These are phyloP conservation scores for Eupithecia subumbrata DNA, from an alignment of 2,888 invertebrate species.

Conservation along the genomic window DNA sequence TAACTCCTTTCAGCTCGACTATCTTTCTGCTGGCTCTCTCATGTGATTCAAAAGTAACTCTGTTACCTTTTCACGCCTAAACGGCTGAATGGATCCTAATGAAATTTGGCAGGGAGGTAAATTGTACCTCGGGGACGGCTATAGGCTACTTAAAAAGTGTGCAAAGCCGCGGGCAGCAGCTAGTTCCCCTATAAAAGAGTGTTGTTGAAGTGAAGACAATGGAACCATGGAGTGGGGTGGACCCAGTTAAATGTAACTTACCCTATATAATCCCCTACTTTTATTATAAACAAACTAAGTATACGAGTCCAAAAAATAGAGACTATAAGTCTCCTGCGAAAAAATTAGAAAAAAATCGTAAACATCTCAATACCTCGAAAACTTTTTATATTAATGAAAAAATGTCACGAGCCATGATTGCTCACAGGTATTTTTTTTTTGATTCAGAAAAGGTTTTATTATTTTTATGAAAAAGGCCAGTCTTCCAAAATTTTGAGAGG, in stretches of 20 bases:
- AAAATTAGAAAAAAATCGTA: background rate
- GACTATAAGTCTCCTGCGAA: background rate
- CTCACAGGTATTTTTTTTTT: background rate
- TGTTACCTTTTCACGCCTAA: too few relatives aligned
- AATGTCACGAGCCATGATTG: background rate
- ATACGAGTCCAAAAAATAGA: background rate
- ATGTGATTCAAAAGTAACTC: too few relatives aligned
- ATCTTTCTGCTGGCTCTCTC: too few relatives aligned
- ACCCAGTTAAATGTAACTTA: background rate
- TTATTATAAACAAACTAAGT: background rate
- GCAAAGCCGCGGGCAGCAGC: too few relatives aligned
- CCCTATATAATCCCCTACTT: background rate
- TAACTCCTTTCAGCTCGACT: too few relatives aligned
- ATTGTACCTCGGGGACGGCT: too few relatives aligned
- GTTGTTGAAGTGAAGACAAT: background rate
- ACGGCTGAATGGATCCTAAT: too few relatives aligned
- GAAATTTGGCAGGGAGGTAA: too few relatives aligned
- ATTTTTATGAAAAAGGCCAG: background rate
- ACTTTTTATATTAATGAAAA: background rate
- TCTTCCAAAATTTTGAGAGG: too few relatives aligned
- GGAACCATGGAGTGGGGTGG: background rate
- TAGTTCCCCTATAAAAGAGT: background rate
- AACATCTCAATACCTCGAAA: background rate
- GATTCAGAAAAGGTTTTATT: background rate
- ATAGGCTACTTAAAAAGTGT: too few relatives aligned